phyloP scores from a whole-genome alignment of 1,140 invertebrate genomes.

The Dendrolimus punctatus region DNA sequence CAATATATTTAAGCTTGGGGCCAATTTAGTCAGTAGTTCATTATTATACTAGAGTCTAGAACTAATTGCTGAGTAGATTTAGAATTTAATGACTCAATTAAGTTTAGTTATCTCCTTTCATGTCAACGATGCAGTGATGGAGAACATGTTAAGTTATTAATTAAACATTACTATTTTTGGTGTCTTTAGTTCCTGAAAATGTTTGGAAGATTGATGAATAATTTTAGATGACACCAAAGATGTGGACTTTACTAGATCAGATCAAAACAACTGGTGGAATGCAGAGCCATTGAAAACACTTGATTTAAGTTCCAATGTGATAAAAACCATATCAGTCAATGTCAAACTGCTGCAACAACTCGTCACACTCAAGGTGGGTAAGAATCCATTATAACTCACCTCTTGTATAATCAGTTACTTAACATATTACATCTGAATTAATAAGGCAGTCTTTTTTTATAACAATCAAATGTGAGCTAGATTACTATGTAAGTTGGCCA shows the following conservation, averaged over 20 bases:
- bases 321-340: slow-evolving; percentile 78
- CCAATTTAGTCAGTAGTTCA: too few relatives aligned
- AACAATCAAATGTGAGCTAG: too few relatives aligned
- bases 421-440: too few relatives aligned
- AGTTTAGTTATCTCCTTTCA: too few relatives aligned
- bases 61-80: too few relatives aligned
- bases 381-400: not conserved
- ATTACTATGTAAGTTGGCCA: too few relatives aligned
- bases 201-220: slow-evolving; percentile 87
- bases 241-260: slow-evolving; percentile 76
- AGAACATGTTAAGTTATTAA: too few relatives aligned
- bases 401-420: not conserved
- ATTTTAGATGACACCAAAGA: slow-evolving; percentile 75
- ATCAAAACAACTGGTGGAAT: slow-evolving; percentile 89
- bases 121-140: too few relatives aligned
- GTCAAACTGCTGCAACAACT: slow-evolving; percentile 81
- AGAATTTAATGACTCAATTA: too few relatives aligned
- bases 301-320: slow-evolving; percentile 85
- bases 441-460: too few relatives aligned
- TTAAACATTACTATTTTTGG: slow-evolving; percentile 2
- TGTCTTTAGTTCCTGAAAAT: slow-evolving; percentile 81
- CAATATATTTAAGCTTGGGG: too few relatives aligned
- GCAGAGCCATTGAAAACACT: slow-evolving; percentile 83
- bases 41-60: too few relatives aligned
- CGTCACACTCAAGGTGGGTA: slow-evolving; percentile 67